These are phyloP conservation scores for Bathynomus jamesi DNA, from an alignment of 1,140 invertebrate genomes.

Conservation along the genomic window DNA sequence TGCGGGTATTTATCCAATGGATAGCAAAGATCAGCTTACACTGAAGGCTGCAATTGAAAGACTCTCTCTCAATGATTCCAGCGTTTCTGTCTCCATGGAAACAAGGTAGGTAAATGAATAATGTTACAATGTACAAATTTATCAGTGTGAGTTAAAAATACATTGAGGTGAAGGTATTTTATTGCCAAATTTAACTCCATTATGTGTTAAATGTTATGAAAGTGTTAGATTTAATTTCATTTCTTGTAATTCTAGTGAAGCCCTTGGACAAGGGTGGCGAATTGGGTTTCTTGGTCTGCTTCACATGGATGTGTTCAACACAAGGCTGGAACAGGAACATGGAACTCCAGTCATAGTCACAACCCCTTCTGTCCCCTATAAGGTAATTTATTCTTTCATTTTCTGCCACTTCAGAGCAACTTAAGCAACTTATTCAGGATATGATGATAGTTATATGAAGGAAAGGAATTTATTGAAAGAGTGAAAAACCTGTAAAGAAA, in stretches of 20 bases:
- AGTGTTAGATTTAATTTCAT: no score
- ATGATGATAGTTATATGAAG: no score
- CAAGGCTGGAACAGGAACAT: constrained; percentile 88
- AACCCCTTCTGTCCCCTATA: constrained; percentile 89
- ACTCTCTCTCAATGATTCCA: constrained; percentile 86
- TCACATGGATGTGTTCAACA: constrained; percentile 93
- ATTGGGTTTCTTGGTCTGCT: constrained; percentile 88
- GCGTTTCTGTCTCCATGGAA: constrained; percentile 68
- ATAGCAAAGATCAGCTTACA: constrained; percentile 70
- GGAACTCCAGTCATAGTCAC: constrained; percentile 81
- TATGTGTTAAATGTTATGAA: no score
- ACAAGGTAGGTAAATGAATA: constrained; percentile 55
- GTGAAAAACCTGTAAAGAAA: no score
- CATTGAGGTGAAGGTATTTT: no score
- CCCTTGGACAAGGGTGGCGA: constrained; percentile 87
- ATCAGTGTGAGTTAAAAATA: neutral
- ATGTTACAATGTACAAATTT: neutral
- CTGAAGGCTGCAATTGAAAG: constrained; percentile 78
- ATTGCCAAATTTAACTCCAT: no score
- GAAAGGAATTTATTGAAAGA: no score
- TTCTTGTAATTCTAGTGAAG: constrained; percentile 55
- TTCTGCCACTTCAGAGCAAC: no score
- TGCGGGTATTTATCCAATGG: constrained; percentile 85
- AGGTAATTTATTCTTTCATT: constrained; percentile 55
- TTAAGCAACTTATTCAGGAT: no score